Conservation (phyloP, 2,888 invertebrate genomes). For the Cephus rjabovi region DNA sequence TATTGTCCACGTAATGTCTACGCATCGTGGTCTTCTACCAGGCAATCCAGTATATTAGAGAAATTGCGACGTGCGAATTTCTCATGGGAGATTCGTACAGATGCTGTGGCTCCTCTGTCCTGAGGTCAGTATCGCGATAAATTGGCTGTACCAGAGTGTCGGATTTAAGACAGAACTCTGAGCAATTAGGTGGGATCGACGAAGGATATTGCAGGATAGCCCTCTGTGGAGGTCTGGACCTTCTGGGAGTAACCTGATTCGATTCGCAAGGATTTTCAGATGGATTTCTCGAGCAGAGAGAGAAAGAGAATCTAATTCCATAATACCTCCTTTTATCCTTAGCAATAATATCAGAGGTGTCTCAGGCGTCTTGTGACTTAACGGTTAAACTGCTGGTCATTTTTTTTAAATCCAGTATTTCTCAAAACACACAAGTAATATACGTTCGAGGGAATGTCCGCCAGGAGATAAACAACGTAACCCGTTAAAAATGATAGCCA, state of each 20-base stretch:
- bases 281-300: not conserved
- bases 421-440: not conserved
- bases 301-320: not conserved
- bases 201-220: not conserved
- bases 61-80: not conserved
- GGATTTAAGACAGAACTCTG: not conserved
- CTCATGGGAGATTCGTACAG: not conserved
- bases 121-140: not conserved
- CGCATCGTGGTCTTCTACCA: not conserved
- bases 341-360: not conserved
- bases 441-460: not conserved
- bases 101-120: not conserved
- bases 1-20: not conserved
- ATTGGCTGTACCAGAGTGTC: not conserved
- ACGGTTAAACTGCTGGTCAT: not conserved
- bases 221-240: not conserved
- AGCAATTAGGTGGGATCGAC: not conserved
- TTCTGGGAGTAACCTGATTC: not conserved
- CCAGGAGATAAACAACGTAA: too few species aligned
- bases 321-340: not conserved
- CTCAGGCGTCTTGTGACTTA: not conserved
- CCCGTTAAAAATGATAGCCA: too few species aligned
- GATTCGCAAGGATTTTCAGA: not conserved
- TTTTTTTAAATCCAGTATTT: not conserved
- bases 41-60: not conserved